Conservation (phyloP, 2,113 vertebrate species). For the Lophius piscatorius region DNA sequence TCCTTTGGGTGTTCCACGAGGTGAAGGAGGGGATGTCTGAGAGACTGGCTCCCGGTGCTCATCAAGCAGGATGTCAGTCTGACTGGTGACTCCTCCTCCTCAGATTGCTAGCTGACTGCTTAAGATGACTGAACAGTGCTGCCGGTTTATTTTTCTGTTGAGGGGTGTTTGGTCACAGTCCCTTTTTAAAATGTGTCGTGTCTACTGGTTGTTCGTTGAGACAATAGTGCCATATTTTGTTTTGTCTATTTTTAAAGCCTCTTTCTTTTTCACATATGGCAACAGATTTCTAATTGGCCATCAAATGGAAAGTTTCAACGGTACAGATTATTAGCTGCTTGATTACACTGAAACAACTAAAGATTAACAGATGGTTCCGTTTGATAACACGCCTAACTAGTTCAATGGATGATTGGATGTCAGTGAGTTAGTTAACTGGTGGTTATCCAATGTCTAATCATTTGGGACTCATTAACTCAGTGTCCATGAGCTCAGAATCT, state of each 20-base stretch:
- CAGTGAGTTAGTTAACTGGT: slow-evolving; percentile 55
- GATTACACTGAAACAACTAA: slow-evolving; percentile 60
- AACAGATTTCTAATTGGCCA: slow-evolving; percentile 73
- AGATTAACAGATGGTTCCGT: slow-evolving; percentile 51
- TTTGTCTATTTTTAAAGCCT: slow-evolving; percentile 59
- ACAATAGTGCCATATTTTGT: slow-evolving; percentile 81
- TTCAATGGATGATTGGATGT: slow-evolving; percentile 46
- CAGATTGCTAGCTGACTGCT: no score
- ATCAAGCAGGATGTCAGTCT: slow-evolving; percentile 41
- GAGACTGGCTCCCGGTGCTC: no score
- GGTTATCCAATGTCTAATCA: slow-evolving; percentile 55
- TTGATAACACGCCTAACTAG: slow-evolving; percentile 44
- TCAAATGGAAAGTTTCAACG: slow-evolving; percentile 63
- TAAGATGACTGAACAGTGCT: slow-evolving; percentile 13
- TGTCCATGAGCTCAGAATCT: slow-evolving; percentile 73
- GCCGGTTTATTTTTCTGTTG: slow-evolving; percentile 27
- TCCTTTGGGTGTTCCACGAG: slow-evolving; percentile 25
- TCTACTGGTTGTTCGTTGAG: slow-evolving; percentile 73
- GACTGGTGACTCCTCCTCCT: slow-evolving; percentile 44
- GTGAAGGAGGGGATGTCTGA: slow-evolving; percentile 33
- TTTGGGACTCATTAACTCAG: slow-evolving; percentile 56
- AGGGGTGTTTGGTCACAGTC: slow-evolving; percentile 41
- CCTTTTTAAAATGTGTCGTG: slow-evolving; percentile 56
- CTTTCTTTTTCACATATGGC: slow-evolving; percentile 61
- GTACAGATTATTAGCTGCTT: slow-evolving; percentile 76